Evolutionary conservation across 2,797 vertebrate species (phyloP), one percentile per base, ranked within the genome.

Genomic region (Naso thynnoides): DNA sequence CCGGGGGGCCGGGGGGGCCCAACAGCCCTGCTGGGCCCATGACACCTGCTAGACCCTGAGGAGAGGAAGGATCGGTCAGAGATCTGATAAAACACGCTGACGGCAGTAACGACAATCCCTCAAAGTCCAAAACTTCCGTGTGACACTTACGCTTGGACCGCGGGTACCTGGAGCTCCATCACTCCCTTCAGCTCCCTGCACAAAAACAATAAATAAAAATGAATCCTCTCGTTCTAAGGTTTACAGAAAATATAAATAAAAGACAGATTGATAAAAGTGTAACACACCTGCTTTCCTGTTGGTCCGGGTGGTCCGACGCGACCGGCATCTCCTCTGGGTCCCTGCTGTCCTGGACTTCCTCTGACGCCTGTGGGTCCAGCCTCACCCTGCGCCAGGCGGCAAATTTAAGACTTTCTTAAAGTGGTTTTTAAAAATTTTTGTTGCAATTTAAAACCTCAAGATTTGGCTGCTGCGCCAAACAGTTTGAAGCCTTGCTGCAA

Each of bases 351-450:
- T 87, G 94, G 90, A 47, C 95, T 95, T 24, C 98, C 98, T 87
- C 97, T 94, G 18, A 96, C 96, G 1, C 98, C 98, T 0, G 96
- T 97, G 0, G 97, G 95, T 53, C 98, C 98, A 29, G 96, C 93
- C 89, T 98, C 95, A 75, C 98, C 98, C 98, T 99, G 79, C 27
- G 73, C 0, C 47, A 44, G 4, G 38, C 4, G 9, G 31, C 42
- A 54, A 0, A 41, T 29, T 57, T 10, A 33, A 33, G 18, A 13
- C 15, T 33, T 21, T 21, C 13, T 54, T 7, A 54, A 15, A 24
- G 5, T 56, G 36, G 10, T 38, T 33, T 33, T 33, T 8, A 33
- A 33, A 8, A 1, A 8, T 33, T 33, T 33, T 33, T 33, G 33
- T 33, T 33, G 1, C 8, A 33, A n/a, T n/a, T n/a, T n/a, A n/a